A percentile compares a stretch with the other conserved stretches of the same genome.
Conservation (phyloP, 1,140 invertebrate species). For the Drosophila nigromelanica region DNA sequence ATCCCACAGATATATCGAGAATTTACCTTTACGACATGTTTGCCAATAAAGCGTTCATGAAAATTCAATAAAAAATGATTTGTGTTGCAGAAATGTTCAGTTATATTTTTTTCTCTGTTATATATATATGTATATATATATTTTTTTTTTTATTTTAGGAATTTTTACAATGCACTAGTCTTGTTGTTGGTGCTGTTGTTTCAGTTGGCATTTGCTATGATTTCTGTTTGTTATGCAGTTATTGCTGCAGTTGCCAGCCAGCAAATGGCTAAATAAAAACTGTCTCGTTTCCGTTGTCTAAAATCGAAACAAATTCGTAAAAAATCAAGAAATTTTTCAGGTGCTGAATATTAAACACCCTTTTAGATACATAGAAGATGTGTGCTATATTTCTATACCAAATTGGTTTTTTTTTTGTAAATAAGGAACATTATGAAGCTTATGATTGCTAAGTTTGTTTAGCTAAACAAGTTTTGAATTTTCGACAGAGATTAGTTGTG, state of each 20-base stretch:
- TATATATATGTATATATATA: too few species aligned
- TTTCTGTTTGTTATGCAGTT: constrained; percentile 54
- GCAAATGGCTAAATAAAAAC: constrained; percentile 74
- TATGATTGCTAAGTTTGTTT: too few species aligned
- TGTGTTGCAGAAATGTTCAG: constrained; percentile 48
- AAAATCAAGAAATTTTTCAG: constrained; percentile 11
- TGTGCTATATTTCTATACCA: too few species aligned
- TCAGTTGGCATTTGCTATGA: constrained; percentile 26
- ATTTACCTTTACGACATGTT: constrained; percentile 65
- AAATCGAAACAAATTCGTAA: constrained; percentile 72
- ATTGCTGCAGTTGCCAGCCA: constrained; percentile 64
- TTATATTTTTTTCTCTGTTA: not conserved
- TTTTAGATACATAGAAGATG: too few species aligned
- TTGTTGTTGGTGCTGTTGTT: constrained; percentile 41
- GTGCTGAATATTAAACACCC: too few species aligned
- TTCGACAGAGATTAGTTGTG: too few species aligned
- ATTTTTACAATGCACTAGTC: constrained; percentile 42
- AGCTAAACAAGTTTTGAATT: too few species aligned
- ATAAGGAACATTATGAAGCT: too few species aligned
- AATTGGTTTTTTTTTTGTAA: too few species aligned
- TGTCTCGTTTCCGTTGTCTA: constrained; percentile 54
- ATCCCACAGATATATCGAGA: constrained; percentile 31
- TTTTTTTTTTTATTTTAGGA: constrained; percentile 48
- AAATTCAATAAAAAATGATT: constrained; percentile 83
- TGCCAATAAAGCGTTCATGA: constrained; percentile 80